Base-by-base conservation (phyloP, 1,140 invertebrate genomes). In the Apocrypta bakeri region DNA sequence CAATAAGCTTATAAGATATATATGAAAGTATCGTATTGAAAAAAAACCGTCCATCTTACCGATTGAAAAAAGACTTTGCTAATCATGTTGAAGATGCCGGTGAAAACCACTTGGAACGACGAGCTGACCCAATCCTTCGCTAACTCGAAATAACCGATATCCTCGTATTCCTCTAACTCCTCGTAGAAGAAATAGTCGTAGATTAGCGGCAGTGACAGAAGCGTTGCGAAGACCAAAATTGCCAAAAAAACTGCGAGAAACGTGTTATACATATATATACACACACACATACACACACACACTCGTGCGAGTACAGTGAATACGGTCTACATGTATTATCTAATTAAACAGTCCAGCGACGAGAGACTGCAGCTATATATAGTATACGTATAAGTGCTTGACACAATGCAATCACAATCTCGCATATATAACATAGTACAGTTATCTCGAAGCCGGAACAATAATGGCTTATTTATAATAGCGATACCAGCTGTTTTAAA, bases 21-120 rank as follows among this genome's bases (percentile, higher is more conserved):
- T n/a, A n/a, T n/a, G n/a, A n/a, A n/a, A n/a, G n/a, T n/a, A n/a
- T n/a, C n/a, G n/a, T n/a, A n/a, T n/a, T n/a, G n/a, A n/a, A n/a
- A n/a, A n/a, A n/a, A n/a, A 40, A 68, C 29, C 12, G 12, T 25
- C n/a, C n/a, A 81, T 85, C 85, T 89, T 88, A 91, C 89, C 85
- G 87, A 87, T 29, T 77, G 86, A 74, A 89, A 87, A 82, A 90
- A 69, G 11, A 88, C 68, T 75, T 83, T 85, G 48, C 84, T 86
- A 7, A 90, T 75, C 4, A 84, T 63, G 9, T 88, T 63, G 29
- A 89, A 86, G 31, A 88, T 25, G 31, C 82, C 87, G 29, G 86
- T 86, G 61, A 90, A 88, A 12, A 88, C 88, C 85, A 89, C 89
- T 72, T 84, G 84, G 68, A 90, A 90, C 1, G 90, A 91, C 0